Conservation (phyloP, 2,113 vertebrate genomes). For the Bos taurus region DNA sequence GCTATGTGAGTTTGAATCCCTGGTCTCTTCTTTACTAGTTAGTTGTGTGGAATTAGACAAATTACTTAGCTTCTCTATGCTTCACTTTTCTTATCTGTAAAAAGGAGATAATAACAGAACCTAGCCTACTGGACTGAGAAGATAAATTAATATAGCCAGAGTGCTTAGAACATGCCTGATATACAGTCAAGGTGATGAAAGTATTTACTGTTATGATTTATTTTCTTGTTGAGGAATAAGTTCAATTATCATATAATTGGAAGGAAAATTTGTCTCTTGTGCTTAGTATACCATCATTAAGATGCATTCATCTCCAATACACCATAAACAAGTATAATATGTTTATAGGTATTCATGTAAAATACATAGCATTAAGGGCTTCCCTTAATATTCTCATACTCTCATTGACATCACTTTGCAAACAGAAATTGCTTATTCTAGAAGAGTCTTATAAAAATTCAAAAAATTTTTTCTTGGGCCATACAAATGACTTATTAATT, state of each 20-base stretch:
- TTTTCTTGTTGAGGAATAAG: not conserved
- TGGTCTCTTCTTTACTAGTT: not conserved
- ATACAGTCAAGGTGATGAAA: not conserved
- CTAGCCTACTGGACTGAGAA: not conserved
- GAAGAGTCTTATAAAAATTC: not conserved
- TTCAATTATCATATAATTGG: not conserved
- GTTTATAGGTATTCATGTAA: not conserved
- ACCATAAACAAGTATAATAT: not conserved
- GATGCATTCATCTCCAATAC: not conserved
- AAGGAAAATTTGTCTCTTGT: not conserved
- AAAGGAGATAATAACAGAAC: not conserved
- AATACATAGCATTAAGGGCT: not conserved
- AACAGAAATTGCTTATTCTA: not conserved
- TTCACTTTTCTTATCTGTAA: not conserved
- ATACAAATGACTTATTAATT: not conserved
- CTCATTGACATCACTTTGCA: not conserved
- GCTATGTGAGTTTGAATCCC: not conserved
- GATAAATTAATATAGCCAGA: not conserved
- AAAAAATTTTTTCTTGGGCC: not conserved
- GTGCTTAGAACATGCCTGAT: not conserved
- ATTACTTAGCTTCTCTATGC: not conserved
- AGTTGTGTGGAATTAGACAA: not conserved
- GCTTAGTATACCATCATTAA: not conserved
- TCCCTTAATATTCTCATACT: not conserved
- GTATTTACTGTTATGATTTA: not conserved